Base-by-base conservation (phyloP, 2,888 invertebrate genomes). In the Endotricha flammealis region DNA sequence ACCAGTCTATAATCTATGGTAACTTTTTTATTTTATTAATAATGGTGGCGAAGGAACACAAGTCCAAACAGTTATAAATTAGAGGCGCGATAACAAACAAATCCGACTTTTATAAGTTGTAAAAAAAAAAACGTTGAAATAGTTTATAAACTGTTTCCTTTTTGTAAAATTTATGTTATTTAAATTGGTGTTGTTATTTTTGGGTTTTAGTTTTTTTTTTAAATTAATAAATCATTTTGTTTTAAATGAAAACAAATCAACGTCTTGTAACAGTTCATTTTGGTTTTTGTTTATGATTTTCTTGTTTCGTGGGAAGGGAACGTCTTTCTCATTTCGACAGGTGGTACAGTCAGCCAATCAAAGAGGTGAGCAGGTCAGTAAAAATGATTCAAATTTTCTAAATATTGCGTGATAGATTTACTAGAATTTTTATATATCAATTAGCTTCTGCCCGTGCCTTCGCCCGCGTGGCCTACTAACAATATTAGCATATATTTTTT, bases 1-100 rank as follows among this genome's bases (percentile, higher is more conserved):
- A n/a, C 8, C 6, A 12, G 11, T 11, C 11, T 27, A n/a, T 8
- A 25, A 27, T 27, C 27, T 12, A 12, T 12, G 27, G 8, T 27
- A n/a, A n/a, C 27, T 27, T 27, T 27, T 27, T 12, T 27, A 27
- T 27, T 27, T 27, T 11, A 27, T 12, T 27, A 27, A 12, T 12
- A 27, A 27, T 11, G 27, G 12, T 12, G 12, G 12, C 27, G 10
- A 27, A 27, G 27, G 12, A 27, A 27, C 27, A 27, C 12, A 12
- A 27, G 38, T 38, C 44, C 16, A 25, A 42, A 39, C 22, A 31
- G 30, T 30, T 38, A 42, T 50, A 50, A 50, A 46, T 50, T 46
- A 41, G 40, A 33, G 32, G 13, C 14, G 41, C 42, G 43, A 47
- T 41, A 42, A 46, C 41, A 43, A 44, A 48, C 45, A 39, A 12